Evolutionary conservation across 1,140 invertebrate genomes (phyloP), one percentile per base, ranked within the genome.

Genomic region (Drosophila tropicalis): DNA sequence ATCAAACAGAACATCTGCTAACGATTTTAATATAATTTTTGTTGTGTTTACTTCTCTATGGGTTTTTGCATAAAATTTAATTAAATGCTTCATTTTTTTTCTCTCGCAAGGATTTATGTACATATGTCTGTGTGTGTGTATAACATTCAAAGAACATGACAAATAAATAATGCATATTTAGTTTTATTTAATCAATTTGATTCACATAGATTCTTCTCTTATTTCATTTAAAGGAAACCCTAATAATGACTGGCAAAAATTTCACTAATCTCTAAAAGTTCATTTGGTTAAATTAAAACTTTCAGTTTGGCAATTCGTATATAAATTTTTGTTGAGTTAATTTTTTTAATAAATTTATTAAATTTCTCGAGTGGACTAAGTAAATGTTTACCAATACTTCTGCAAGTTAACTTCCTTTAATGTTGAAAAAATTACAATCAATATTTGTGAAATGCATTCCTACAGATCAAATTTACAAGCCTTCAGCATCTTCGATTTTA

Each of bases 1-100:
- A 76, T 72, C 74, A 76, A 67, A 57, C 44, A 62, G 34, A 68
- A 62, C 55, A 68, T 36, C 69, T 67, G 63, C 69, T 60, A 62
- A 36, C 54, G 57, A 71, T 67, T 58, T 67, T 60, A 62, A 51
- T 72, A 57, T 67, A 29, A 17, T 63, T 74, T 70, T 34, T 58
- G 56, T 36, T 36, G 34, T 55, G 12, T 36, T 58, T 58, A 25
- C 34, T 73, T 39, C 44, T 71, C 66, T 62, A 62, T 56, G 70
- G 29, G 17, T 60, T 65, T 44, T 41, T 17, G 58, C 64, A 66
- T 70, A 40, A 22, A 60, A 54, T 65, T 65, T 58, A 29, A 65
- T 70, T 66, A 58, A 58, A 58, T 58, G 56, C 32, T 51, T 22
- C 22, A 12, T 51, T 51, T 13, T 51, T 6, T 51, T 17, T 51